Conservation (phyloP, 2,888 invertebrate species). For the Polyommatus iphigenia region DNA sequence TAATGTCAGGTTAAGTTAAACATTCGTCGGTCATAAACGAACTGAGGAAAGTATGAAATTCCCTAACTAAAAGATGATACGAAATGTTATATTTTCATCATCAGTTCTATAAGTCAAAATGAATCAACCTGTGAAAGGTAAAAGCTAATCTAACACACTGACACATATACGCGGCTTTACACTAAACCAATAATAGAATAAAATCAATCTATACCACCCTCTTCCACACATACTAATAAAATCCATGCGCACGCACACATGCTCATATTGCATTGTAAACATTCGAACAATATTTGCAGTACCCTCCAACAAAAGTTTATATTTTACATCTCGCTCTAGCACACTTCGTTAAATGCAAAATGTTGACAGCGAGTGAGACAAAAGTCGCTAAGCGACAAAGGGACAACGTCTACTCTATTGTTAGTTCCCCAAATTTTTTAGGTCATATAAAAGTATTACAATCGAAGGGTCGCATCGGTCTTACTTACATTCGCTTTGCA, state of each 20-base stretch:
- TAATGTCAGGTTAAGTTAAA: not conserved
- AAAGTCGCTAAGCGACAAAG: conserved; percentile 67
- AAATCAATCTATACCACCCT: conserved; percentile 79
- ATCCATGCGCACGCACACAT: conserved; percentile 55
- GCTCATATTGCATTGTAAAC: conserved; percentile 69
- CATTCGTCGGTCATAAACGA: no score
- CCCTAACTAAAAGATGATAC: no score
- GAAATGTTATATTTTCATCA: no score
- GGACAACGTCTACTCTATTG: conserved; percentile 77
- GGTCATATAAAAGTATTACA: conserved; percentile 79
- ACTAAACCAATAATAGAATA: conserved; percentile 79
- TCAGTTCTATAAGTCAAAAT: conserved; percentile 22
- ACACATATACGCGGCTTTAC: conserved; percentile 79
- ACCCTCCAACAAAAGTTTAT: conserved; percentile 58
- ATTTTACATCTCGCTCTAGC: conserved; percentile 57
- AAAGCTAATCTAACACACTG: conserved; percentile 70
- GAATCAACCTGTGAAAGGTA: conserved; percentile 58
- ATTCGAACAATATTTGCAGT: conserved; percentile 75
- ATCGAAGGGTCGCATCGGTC: conserved; percentile 74
- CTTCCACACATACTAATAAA: conserved; percentile 60
- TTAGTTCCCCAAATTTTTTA: conserved; percentile 80
- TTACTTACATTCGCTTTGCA: conserved; percentile 76
- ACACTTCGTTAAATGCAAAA: conserved; percentile 39
- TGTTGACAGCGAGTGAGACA: conserved; percentile 54
- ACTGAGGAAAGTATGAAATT: no score